Evolutionary conservation across 2,113 vertebrate genomes (phyloP).

Genomic region (Urocynchramus pylzowi): DNA sequence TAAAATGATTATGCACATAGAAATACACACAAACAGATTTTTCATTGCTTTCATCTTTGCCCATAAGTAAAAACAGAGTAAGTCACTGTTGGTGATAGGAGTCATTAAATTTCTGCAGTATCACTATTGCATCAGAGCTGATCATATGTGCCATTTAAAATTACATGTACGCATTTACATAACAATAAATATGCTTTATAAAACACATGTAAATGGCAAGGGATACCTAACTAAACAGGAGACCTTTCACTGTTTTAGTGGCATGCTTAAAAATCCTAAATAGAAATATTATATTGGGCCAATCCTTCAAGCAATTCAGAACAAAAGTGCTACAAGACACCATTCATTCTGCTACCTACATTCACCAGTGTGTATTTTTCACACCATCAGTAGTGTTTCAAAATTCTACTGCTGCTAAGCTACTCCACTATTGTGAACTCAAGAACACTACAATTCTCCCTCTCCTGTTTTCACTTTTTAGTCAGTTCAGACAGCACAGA

Average conservation of each 20-base stretch:
- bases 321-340: not conserved
- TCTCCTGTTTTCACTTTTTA: not conserved
- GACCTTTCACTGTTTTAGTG: not conserved
- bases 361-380: not conserved
- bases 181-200: not conserved
- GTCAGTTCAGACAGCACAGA: not conserved
- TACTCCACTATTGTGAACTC: not conserved
- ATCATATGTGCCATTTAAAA: not conserved
- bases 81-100: not conserved
- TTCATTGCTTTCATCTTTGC: slow-evolving; percentile 46
- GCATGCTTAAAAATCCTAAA: not conserved
- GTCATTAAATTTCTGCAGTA: not conserved
- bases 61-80: not conserved
- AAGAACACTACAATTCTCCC: not conserved
- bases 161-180: not conserved
- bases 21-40: slow-evolving; percentile 52
- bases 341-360: not conserved
- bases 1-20: slow-evolving; percentile 55
- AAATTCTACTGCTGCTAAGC: not conserved
- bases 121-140: not conserved
- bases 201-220: not conserved
- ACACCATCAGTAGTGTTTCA: not conserved
- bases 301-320: not conserved
- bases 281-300: not conserved
- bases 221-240: not conserved